Percentiles rank a stretch among this genome's conserved stretches.
These are phyloP conservation scores for Hexactinellida sp. DNA, from an alignment of 37 sponge, comb jelly and placozoan genomes.

Conservation along the genomic window DNA sequence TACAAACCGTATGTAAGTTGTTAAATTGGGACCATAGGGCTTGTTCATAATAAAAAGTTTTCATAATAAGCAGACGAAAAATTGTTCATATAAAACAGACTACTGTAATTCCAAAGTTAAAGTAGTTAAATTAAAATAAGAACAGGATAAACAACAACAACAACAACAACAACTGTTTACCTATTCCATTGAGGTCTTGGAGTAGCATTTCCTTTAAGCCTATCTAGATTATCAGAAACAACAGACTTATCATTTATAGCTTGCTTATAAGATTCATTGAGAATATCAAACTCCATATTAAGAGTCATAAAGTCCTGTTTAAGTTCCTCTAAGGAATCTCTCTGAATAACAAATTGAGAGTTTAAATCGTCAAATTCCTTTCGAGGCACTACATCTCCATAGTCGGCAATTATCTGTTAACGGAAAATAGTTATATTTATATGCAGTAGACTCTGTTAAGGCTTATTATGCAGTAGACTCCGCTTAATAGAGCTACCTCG, in stretches of 20 bases:
- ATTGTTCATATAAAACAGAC: no score
- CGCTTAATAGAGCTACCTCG: neutral
- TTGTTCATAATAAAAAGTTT: no score
- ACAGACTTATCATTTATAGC: neutral
- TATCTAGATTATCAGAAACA: neutral
- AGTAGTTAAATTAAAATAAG: no score
- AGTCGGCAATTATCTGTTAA: slow-evolving; percentile 65
- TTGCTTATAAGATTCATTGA: neutral
- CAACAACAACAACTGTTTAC: neutral
- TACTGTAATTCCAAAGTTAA: no score
- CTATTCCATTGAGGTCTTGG: neutral
- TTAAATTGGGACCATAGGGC: no score
- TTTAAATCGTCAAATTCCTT: slow-evolving; percentile 59
- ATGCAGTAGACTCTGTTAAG: neutral
- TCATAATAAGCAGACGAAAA: no score
- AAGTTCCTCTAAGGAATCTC: neutral
- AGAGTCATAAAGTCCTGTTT: neutral
- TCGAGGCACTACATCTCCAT: slow-evolving; percentile 89
- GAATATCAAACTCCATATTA: neutral
- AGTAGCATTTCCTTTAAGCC: neutral
- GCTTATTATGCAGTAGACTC: neutral
- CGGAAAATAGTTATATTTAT: neutral
- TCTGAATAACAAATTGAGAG: neutral
- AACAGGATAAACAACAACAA: no score
- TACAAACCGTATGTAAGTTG: no score